Conservation (phyloP, 2,797 vertebrate genomes). For the Ispidina lecontei region DNA sequence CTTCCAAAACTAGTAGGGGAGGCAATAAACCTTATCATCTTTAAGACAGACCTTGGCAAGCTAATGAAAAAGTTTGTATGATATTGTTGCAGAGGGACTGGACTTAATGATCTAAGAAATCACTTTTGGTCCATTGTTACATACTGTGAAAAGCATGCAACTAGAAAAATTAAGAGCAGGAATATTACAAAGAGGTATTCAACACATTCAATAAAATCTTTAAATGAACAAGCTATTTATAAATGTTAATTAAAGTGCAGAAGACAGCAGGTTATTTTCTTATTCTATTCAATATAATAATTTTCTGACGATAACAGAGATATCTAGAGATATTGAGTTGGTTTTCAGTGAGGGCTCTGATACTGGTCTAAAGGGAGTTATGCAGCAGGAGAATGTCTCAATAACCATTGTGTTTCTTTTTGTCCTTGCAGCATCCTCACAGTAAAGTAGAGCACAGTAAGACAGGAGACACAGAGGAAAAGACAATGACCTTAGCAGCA, state of each 20-base stretch:
- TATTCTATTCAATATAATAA: not conserved
- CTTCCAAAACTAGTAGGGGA: not conserved
- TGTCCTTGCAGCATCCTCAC: not conserved
- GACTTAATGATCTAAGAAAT: slow-evolving; percentile 38
- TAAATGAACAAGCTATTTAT: not conserved
- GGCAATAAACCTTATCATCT: not conserved
- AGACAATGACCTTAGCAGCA: not conserved
- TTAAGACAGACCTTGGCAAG: not conserved
- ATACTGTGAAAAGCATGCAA: not conserved
- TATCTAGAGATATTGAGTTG: not conserved
- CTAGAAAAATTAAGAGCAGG: not conserved
- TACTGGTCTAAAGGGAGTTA: not conserved
- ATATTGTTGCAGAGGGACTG: not conserved
- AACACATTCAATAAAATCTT: not conserved
- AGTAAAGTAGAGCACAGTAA: not conserved
- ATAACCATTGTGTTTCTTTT: not conserved
- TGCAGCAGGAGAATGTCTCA: not conserved
- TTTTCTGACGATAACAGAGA: not conserved
- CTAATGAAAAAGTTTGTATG: slow-evolving; percentile 17
- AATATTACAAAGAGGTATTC: not conserved
- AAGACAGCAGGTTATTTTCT: not conserved
- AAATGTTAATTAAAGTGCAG: not conserved
- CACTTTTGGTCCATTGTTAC: not conserved
- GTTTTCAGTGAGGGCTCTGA: not conserved
- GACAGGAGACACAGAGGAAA: not conserved